Conservation (phyloP, 2,888 invertebrate genomes). For the Noctua comes region DNA sequence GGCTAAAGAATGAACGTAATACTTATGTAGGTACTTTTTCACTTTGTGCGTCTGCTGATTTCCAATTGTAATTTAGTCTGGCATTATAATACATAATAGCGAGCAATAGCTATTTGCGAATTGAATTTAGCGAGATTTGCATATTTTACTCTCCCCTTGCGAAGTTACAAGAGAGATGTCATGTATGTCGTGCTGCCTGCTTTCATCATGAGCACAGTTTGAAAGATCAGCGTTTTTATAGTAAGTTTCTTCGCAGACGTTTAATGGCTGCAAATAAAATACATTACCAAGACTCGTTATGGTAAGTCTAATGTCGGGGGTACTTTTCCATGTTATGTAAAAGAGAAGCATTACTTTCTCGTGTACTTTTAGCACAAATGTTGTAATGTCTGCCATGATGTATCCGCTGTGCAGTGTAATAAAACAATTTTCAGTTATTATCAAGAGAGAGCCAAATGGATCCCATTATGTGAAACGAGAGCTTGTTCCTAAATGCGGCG, state of each 20-base stretch:
- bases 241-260: slow-evolving; percentile 3
- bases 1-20: slow-evolving; percentile 22
- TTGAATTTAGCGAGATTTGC: slow-evolving; percentile 3
- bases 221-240: slow-evolving; percentile 12
- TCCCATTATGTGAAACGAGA: slow-evolving; percentile 70
- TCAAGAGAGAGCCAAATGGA: slow-evolving; percentile 67
- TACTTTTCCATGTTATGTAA: slow-evolving; percentile 45
- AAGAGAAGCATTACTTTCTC: slow-evolving; percentile 47
- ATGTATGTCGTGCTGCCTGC: not conserved
- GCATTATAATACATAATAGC: slow-evolving; percentile 24
- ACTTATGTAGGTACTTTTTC: slow-evolving; percentile 28
- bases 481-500: slow-evolving; percentile 71
- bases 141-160: slow-evolving; percentile 1
- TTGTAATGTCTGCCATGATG: slow-evolving; percentile 29
- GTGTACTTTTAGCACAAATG: slow-evolving; percentile 44
- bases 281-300: slow-evolving; percentile 44
- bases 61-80: slow-evolving; percentile 43
- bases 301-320: slow-evolving; percentile 26
- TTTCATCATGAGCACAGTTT: slow-evolving; percentile 23
- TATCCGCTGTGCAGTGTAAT: slow-evolving; percentile 40
- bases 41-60: slow-evolving; percentile 36
- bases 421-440: slow-evolving; percentile 67
- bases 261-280: slow-evolving; percentile 37
- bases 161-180: slow-evolving; percentile 8
- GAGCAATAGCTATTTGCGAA: slow-evolving; percentile 10